Evolutionary conservation across 1,140 invertebrate species (phyloP).

Genomic region (Drosophila sucinea): DNA sequence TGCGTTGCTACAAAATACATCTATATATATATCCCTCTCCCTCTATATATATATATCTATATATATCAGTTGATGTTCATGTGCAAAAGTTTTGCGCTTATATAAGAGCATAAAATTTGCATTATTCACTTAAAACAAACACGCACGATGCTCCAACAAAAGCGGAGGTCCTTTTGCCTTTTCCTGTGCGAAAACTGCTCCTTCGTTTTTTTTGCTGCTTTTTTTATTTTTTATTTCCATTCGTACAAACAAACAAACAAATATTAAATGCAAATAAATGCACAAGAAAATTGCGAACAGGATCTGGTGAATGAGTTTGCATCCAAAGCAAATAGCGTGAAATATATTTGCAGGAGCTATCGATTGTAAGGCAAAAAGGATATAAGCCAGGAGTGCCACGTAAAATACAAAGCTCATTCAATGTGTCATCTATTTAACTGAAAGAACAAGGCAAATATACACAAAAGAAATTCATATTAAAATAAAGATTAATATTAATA

Average conservation of each 20-base stretch:
- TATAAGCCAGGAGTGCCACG: neutral
- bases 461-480: too few relatives aligned
- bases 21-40: neutral
- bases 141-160: slow-evolving; percentile 21
- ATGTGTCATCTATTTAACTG: too few relatives aligned
- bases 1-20: slow-evolving; percentile 14
- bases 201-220: slow-evolving; percentile 27
- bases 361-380: slow-evolving; percentile 23
- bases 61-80: slow-evolving; percentile 64
- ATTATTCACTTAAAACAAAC: slow-evolving; percentile 81
- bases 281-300: slow-evolving; percentile 56
- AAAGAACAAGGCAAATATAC: too few relatives aligned
- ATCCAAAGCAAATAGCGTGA: slow-evolving; percentile 40
- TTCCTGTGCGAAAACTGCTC: slow-evolving; percentile 50
- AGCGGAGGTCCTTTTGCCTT: slow-evolving; percentile 43
- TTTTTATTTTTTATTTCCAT: neutral
- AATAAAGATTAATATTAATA: too few relatives aligned
- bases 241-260: slow-evolving; percentile 69
- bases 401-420: neutral
- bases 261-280: slow-evolving; percentile 79
- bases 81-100: slow-evolving; percentile 77
- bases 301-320: slow-evolving; percentile 38
- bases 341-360: slow-evolving; percentile 47
- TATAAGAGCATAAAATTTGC: slow-evolving; percentile 79
- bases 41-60: slow-evolving; percentile 18